Evolutionary conservation across 2,888 invertebrate genomes (phyloP).

Genomic region (Polyommatus icarus): DNA sequence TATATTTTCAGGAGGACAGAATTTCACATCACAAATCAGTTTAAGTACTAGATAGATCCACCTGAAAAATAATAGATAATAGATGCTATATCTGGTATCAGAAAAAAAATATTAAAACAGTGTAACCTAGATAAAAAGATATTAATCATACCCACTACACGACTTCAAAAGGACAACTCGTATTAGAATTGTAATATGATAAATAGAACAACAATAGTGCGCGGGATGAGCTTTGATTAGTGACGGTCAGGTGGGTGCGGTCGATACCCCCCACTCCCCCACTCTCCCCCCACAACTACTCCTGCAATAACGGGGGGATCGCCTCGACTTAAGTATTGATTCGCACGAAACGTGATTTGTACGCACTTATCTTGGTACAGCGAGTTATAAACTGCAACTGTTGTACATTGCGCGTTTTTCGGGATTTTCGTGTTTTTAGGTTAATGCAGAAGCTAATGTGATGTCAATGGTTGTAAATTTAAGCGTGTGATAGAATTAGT

Average conservation of each 20-base stretch:
- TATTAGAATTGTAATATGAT: slow-evolving; percentile 36
- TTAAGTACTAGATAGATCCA: background rate
- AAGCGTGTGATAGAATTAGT: background rate
- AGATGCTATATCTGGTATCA: background rate
- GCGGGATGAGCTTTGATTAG: slow-evolving; percentile 80
- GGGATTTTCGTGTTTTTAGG: background rate
- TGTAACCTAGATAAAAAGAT: background rate
- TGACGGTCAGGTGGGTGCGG: slow-evolving; percentile 78
- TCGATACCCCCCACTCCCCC: slow-evolving; percentile 59
- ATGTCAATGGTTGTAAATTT: background rate
- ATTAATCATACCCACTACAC: slow-evolving; percentile 2
- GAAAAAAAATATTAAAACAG: background rate
- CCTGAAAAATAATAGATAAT: background rate
- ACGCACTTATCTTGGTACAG: slow-evolving; percentile 78
- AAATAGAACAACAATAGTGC: slow-evolving; percentile 75
- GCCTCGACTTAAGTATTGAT: slow-evolving; percentile 81
- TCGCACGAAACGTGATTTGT: slow-evolving; percentile 81
- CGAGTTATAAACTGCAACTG: slow-evolving; percentile 51
- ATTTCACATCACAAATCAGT: too few species aligned
- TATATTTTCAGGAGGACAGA: too few species aligned
- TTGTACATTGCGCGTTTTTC: slow-evolving; percentile 40
- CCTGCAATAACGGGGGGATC: slow-evolving; percentile 77
- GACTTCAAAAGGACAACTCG: slow-evolving; percentile 1
- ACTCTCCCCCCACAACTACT: slow-evolving; percentile 51
- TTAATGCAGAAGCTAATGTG: background rate